phyloP scores from a whole-genome alignment of 2,888 invertebrate species.

The Cordilura impudica region DNA sequence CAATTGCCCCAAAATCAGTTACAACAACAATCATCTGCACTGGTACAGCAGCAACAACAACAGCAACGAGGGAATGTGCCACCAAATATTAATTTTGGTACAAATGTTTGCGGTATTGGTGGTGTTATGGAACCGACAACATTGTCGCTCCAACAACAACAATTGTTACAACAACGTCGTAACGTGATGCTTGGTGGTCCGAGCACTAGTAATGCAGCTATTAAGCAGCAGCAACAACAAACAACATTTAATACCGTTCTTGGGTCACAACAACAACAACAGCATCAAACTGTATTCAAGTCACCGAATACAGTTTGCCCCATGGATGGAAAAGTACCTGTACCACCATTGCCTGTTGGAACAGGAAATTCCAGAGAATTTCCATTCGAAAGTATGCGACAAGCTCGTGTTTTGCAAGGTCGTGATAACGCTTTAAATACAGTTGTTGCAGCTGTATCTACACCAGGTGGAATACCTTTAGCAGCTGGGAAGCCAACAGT shows the following conservation, averaged over 20 bases:
- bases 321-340: constrained; percentile 84
- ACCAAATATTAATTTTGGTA: constrained; percentile 61
- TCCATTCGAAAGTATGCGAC: constrained; percentile 95
- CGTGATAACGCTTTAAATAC: constrained; percentile 82
- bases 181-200: constrained; percentile 64
- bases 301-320: constrained; percentile 94
- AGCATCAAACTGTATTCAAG: constrained; percentile 79
- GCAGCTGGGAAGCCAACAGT: constrained; percentile 40
- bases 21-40: constrained; percentile 57
- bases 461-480: constrained; percentile 58
- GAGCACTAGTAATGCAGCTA: constrained; percentile 61
- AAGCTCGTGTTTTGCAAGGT: constrained; percentile 90
- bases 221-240: constrained; percentile 65
- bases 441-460: constrained; percentile 54
- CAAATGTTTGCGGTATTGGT: constrained; percentile 17
- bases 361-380: constrained; percentile 80
- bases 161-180: constrained; percentile 67
- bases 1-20: constrained; percentile 49
- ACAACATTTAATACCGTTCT: constrained; percentile 11
- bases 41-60: constrained; percentile 61
- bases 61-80: constrained; percentile 66
- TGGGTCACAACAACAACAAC: constrained; percentile 62
- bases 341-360: constrained; percentile 80
- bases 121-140: constrained; percentile 13
- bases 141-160: constrained; percentile 66